Evolutionary conservation across 2,888 invertebrate genomes (phyloP).

Genomic region (Rhamnusium bicolor): DNA sequence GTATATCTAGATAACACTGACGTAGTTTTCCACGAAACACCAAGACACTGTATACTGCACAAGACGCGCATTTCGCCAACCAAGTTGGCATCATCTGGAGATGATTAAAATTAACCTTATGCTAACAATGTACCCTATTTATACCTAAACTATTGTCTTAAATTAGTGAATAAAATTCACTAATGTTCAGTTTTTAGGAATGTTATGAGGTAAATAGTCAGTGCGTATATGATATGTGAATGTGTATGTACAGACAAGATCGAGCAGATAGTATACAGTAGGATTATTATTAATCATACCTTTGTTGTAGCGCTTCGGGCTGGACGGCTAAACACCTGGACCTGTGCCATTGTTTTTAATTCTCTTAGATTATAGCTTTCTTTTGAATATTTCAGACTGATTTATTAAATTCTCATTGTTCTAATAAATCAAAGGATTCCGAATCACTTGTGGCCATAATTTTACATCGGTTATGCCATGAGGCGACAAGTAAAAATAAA

Average conservation of each 20-base stretch:
- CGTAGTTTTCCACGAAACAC: too few species aligned
- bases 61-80: too few species aligned
- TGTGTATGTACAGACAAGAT: constrained; percentile 53
- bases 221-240: constrained; percentile 36
- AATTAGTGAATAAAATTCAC: too few species aligned
- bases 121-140: too few species aligned
- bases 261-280: constrained; percentile 67
- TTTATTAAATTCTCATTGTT: constrained; percentile 50
- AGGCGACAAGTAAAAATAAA: constrained; percentile 28
- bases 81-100: too few species aligned
- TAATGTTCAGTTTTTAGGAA: too few species aligned
- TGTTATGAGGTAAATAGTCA: background rate
- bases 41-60: too few species aligned
- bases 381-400: constrained; percentile 48
- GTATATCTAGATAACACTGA: too few species aligned
- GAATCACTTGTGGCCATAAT: constrained; percentile 23
- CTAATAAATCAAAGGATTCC: constrained; percentile 44
- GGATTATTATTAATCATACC: constrained; percentile 69
- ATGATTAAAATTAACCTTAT: too few species aligned
- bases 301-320: constrained; percentile 56
- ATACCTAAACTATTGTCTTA: too few species aligned
- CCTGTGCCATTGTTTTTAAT: constrained; percentile 64
- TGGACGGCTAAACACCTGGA: constrained; percentile 65
- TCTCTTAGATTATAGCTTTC: constrained; percentile 50
- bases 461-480: constrained; percentile 8